Percentiles rank a stretch among this genome's conserved stretches.
Conservation (phyloP, 2,113 vertebrate species). For the Coreoperca whiteheadi region DNA sequence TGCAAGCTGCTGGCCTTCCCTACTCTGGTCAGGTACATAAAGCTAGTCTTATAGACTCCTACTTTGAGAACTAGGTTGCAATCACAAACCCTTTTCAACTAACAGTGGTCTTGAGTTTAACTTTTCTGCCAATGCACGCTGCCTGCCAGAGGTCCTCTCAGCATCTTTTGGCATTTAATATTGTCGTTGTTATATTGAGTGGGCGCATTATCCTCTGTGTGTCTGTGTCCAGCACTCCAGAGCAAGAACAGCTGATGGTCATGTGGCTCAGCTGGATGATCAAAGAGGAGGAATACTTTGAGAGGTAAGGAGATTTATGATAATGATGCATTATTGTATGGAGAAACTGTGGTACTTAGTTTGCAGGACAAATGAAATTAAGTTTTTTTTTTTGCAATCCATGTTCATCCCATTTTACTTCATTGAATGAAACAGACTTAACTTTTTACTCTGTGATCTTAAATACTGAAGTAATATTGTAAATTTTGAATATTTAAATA, state of each 20-base stretch:
- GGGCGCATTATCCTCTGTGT: conserved; percentile 1
- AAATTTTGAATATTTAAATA: background rate
- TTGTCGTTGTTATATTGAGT: conserved; percentile 3
- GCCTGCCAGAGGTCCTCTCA: background rate
- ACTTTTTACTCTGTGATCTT: background rate
- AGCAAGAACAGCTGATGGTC: conserved; percentile 97
- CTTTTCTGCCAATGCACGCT: background rate
- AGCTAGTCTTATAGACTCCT: background rate
- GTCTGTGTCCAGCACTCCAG: conserved; percentile 89
- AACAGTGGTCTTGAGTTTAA: background rate
- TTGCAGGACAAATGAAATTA: background rate
- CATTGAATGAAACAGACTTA: background rate
- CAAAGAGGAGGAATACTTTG: conserved; percentile 99
- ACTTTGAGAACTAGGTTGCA: background rate
- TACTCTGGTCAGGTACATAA: conserved; percentile 92
- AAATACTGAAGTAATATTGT: background rate
- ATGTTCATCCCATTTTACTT: background rate
- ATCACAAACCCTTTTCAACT: conserved; percentile 6
- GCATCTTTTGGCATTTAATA: conserved; percentile 7
- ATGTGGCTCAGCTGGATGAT: conserved; percentile 99
- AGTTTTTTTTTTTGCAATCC: background rate
- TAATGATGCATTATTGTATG: background rate
- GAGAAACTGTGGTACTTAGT: background rate
- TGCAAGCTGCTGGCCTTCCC: conserved; percentile 98
- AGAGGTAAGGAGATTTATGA: conserved; percentile 87